These are phyloP conservation scores for Seira musarum DNA, from an alignment of 2,888 invertebrate genomes.

Conservation along the genomic window DNA sequence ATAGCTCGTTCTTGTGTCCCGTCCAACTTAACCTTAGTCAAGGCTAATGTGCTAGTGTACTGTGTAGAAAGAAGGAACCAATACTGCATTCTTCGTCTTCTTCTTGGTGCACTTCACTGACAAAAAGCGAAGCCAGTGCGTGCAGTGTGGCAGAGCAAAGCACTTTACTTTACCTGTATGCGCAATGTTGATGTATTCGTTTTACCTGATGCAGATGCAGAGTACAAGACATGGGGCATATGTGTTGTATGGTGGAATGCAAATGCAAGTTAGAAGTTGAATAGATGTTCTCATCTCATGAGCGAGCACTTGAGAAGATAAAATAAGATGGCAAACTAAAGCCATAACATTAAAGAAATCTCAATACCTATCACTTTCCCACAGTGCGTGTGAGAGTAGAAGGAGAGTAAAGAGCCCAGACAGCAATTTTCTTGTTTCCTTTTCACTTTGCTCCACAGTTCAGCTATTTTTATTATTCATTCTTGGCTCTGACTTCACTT, in stretches of 20 bases:
- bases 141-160: too few species aligned
- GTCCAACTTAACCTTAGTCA: conserved; percentile 66
- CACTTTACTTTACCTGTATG: conserved; percentile 1
- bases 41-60: conserved; percentile 57
- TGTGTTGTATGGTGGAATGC: neutral
- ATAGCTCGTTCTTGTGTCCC: too few species aligned
- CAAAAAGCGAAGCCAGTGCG: too few species aligned
- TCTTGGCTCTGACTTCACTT: neutral
- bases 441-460: conserved; percentile 1
- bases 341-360: neutral
- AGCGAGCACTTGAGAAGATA: neutral
- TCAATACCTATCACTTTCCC: conserved; percentile 16
- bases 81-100: too few species aligned
- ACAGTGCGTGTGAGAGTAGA: neutral
- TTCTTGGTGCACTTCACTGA: too few species aligned
- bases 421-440: conserved; percentile 3
- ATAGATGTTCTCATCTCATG: neutral
- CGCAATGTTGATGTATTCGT: conserved; percentile 16
- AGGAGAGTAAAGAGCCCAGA: neutral
- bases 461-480: conserved; percentile 5
- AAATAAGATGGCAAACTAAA: neutral
- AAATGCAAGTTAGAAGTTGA: neutral
- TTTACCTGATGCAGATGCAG: neutral
- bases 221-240: neutral
- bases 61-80: conserved; percentile 27